Base-by-base conservation (phyloP, 1,140 invertebrate genomes). In the Leptopilina clavipes region DNA sequence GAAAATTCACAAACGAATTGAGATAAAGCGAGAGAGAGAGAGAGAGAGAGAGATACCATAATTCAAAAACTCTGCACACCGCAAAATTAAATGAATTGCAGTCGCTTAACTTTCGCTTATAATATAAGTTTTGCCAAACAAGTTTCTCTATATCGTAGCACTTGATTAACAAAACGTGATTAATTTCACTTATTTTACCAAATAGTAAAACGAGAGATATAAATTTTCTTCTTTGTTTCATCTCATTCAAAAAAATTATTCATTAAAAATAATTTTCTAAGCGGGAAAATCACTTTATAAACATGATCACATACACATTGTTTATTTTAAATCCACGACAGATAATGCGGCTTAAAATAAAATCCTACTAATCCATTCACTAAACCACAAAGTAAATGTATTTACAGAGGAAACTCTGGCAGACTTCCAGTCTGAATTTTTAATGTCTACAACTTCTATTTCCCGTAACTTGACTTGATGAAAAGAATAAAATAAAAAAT, bases 111-210 rank as follows among this genome's bases (percentile, higher is more conserved):
- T 45, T 52, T 52, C n/a, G 3, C 5, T 52, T 52, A 40, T 17
- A 31, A 31, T 31, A n/a, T 11, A 45, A 52, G 37, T 52, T 52
- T n/a, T 17, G 14, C 5, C n/a, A n/a, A n/a, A 52, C n/a, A 8
- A 12, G 12, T 52, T 52, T 52, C 48, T 17, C 48, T 52, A 17
- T 52, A n/a, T 17, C 48, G 14, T 1, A 14, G 14, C 8, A 7
- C n/a, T 17, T 52, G 48, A 52, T 52, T 52, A 52, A 17, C 48
- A 52, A 17, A 52, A 52, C 48, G 48, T 52, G 48, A 52, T n/a
- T 52, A 52, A 52, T 7, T 17, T 45, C 11, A 45, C 44, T 52
- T 17, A n/a, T n/a, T n/a, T n/a, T n/a, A 52, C n/a, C 48, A 17
- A 1, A 52, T 17, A n/a, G 6, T 52, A 5, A 31, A 31, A 31